Evolutionary conservation across 2,113 vertebrate species (phyloP).

Genomic region (Urocitellus parryii): DNA sequence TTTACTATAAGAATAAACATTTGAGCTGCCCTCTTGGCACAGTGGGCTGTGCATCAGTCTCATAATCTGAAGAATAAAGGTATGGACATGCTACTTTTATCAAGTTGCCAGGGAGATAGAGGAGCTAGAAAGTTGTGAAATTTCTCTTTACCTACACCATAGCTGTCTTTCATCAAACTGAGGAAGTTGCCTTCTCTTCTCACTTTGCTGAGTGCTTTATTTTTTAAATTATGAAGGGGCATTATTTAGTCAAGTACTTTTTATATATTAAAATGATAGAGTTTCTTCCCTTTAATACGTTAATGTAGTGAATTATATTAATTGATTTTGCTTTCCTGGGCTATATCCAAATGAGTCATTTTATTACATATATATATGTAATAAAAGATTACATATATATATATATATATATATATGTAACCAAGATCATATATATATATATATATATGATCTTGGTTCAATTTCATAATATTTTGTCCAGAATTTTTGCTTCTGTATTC

Average conservation of each 20-base stretch:
- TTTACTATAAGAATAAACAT: neutral
- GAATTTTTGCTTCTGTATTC: neutral
- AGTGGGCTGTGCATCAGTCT: no score
- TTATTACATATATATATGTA: neutral
- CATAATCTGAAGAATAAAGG: neutral
- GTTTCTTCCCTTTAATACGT: neutral
- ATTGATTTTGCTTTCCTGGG: neutral
- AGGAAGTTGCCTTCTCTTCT: neutral
- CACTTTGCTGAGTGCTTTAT: constrained; percentile 18
- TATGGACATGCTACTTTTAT: neutral
- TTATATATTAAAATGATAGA: neutral
- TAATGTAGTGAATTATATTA: neutral
- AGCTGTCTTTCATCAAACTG: neutral
- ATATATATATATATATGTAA: neutral
- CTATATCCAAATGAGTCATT: neutral
- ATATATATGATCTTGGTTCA: neutral
- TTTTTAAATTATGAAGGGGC: neutral
- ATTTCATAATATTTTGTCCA: neutral
- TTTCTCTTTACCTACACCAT: neutral
- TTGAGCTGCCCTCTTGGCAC: neutral
- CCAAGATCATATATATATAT: no score
- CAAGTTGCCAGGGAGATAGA: neutral
- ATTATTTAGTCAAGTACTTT: neutral
- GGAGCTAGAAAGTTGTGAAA: neutral
- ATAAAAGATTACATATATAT: neutral